Conservation (phyloP, 2,888 invertebrate genomes). For the Amiota communis region DNA sequence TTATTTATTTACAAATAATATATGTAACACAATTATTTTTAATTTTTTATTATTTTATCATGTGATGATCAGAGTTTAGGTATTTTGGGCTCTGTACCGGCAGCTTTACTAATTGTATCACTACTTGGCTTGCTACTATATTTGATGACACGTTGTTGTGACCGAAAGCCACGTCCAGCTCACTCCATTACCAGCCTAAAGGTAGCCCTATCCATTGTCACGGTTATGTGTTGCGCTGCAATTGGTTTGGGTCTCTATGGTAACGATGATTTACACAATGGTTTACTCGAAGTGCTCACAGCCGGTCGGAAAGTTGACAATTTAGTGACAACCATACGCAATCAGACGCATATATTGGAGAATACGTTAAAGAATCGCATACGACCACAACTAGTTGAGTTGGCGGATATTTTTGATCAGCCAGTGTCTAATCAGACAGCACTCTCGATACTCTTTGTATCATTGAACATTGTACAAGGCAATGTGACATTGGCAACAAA, state of each 20-base stretch:
- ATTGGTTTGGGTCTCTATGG: constrained; percentile 93
- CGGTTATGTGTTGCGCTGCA: constrained; percentile 91
- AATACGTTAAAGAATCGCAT: constrained; percentile 82
- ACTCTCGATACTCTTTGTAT: constrained; percentile 80
- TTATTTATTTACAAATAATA: neutral
- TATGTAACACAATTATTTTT: constrained; percentile 49
- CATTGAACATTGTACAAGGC: constrained; percentile 80
- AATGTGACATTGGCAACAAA: constrained; percentile 85
- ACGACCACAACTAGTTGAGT: constrained; percentile 80
- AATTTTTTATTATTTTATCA: constrained; percentile 44
- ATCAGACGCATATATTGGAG: constrained; percentile 86
- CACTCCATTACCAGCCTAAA: constrained; percentile 91
- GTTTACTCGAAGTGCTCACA: constrained; percentile 85
- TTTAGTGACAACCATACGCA: constrained; percentile 84
- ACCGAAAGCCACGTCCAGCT: constrained; percentile 91
- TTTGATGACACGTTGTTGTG: constrained; percentile 95
- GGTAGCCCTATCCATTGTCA: constrained; percentile 85
- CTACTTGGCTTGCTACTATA: constrained; percentile 91
- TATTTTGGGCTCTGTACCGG: constrained; percentile 94
- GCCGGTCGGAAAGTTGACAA: constrained; percentile 88
- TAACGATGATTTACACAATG: constrained; percentile 95
- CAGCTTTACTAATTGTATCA: constrained; percentile 92
- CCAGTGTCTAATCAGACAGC: constrained; percentile 86
- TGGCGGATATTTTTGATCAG: constrained; percentile 85
- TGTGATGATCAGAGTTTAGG: constrained; percentile 84